Percentiles rank a stretch among this genome's conserved stretches.
Conservation (phyloP, 2,797 vertebrate genomes). For the Scarus forsteni region DNA sequence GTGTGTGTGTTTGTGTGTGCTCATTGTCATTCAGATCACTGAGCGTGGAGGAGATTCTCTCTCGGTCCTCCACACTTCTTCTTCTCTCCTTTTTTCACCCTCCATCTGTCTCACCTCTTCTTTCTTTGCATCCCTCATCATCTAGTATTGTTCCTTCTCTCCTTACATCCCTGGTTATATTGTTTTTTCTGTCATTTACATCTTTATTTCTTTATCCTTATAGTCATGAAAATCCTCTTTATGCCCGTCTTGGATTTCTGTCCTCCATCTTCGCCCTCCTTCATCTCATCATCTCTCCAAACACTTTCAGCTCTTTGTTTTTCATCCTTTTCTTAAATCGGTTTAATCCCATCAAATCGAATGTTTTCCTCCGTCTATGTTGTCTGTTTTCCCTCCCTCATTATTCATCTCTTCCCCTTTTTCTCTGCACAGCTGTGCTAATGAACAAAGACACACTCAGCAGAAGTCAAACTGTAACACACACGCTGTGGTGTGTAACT, state of each 20-base stretch:
- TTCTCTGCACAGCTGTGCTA: not conserved
- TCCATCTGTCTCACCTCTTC: not conserved
- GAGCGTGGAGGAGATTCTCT: not conserved
- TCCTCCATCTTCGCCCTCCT: too few relatives aligned
- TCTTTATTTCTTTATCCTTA: not conserved
- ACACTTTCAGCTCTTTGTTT: too few relatives aligned
- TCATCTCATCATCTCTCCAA: too few relatives aligned
- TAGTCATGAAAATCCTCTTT: too few relatives aligned
- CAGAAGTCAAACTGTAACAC: not conserved
- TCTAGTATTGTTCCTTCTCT: not conserved
- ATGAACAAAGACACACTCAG: not conserved
- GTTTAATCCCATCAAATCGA: too few relatives aligned
- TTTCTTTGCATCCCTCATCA: not conserved
- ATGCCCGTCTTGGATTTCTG: too few relatives aligned
- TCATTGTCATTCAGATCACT: slow-evolving; percentile 13
- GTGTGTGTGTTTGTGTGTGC: not conserved
- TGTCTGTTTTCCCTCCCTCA: not conserved
- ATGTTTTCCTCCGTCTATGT: too few relatives aligned
- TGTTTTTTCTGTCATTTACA: too few relatives aligned
- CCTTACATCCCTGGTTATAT: too few relatives aligned
- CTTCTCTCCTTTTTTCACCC: not conserved
- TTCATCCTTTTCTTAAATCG: not conserved
- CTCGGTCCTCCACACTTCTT: not conserved
- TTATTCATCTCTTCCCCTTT: too few relatives aligned
- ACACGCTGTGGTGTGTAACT: not conserved